Evolutionary conservation across 2,888 invertebrate genomes (phyloP).

Genomic region (Erebia ligea): DNA sequence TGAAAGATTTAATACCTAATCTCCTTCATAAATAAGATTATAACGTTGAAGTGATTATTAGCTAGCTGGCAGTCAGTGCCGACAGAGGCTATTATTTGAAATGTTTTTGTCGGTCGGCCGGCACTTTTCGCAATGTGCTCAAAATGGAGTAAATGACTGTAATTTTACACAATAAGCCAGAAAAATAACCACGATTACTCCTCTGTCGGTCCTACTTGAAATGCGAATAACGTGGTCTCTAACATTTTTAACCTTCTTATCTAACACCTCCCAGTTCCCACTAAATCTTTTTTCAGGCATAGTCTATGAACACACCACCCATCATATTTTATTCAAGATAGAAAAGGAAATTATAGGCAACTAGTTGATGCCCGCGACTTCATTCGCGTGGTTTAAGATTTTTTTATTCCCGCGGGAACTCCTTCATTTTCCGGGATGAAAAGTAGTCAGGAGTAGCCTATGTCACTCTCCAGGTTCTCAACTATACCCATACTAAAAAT

Average conservation of each 20-base stretch:
- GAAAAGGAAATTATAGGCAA: no score
- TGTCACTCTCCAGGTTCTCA: no score
- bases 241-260: slow-evolving; percentile 5
- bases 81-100: slow-evolving; percentile 27
- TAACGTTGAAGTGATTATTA: slow-evolving; percentile 28
- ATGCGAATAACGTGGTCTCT: slow-evolving; percentile 10
- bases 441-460: no score
- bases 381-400: no score
- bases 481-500: no score
- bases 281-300: neutral
- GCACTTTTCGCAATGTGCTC: slow-evolving; percentile 46
- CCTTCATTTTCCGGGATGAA: no score
- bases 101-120: slow-evolving; percentile 38
- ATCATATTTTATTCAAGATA: no score
- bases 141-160: slow-evolving; percentile 60
- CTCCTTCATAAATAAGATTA: slow-evolving; percentile 20
- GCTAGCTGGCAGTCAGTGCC: slow-evolving; percentile 12
- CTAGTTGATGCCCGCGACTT: no score
- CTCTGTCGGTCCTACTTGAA: slow-evolving; percentile 39
- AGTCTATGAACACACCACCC: neutral
- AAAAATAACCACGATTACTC: slow-evolving; percentile 64
- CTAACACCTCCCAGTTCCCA: neutral
- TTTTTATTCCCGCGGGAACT: no score
- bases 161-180: slow-evolving; percentile 64
- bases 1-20: neutral